phyloP scores from a whole-genome alignment of 2,797 vertebrate species.

The Catamblyrhynchus diadema region DNA sequence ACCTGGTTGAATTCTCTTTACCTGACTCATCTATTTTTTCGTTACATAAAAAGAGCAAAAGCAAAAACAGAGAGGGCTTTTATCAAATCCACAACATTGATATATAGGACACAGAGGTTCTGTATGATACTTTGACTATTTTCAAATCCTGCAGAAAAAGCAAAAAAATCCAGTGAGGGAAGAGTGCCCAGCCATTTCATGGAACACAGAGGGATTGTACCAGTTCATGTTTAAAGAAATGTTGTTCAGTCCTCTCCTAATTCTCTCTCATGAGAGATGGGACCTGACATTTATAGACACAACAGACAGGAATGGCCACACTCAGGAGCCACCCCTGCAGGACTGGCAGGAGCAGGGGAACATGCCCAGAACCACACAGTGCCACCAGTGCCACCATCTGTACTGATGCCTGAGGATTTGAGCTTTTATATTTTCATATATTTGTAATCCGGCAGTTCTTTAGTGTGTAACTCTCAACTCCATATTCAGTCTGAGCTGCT shows the following conservation, averaged over 20 bases:
- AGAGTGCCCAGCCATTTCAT: neutral
- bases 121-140: neutral
- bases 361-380: neutral
- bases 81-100: neutral
- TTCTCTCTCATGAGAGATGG: neutral
- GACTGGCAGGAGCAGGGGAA: neutral
- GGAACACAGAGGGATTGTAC: neutral
- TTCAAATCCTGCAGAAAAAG: neutral
- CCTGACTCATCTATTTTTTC: neutral
- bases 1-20: neutral
- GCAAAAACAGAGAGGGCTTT: neutral
- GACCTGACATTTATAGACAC: accelerated
- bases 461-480: accelerated
- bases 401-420: accelerated
- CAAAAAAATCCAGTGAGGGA: neutral
- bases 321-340: neutral
- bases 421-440: accelerated
- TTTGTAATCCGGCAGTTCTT: neutral
- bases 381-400: neutral
- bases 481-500: accelerated
- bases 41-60: neutral
- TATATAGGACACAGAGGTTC: neutral
- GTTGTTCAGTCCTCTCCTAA: neutral
- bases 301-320: neutral
- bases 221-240: neutral